Conservation (phyloP, 2,888 invertebrate species). For the Ichneumon xanthorius region DNA sequence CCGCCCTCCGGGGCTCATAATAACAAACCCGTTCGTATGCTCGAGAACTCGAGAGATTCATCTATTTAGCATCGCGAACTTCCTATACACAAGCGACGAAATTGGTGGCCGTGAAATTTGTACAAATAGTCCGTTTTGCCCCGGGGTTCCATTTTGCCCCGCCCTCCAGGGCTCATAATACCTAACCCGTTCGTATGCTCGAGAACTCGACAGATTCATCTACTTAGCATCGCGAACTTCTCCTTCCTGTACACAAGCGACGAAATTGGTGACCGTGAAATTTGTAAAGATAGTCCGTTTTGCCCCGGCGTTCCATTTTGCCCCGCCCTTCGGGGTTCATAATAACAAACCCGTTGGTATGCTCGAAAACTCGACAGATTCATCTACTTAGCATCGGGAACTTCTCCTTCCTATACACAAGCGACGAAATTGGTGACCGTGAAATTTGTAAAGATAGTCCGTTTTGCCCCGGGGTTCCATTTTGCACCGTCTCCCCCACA, state of each 20-base stretch:
- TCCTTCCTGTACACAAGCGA: too few species aligned
- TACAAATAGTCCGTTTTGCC: too few species aligned
- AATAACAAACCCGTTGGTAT: constrained; percentile 16
- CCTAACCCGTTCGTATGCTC: constrained; percentile 4
- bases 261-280: not conserved
- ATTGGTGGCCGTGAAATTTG: not conserved
- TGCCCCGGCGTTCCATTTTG: too few species aligned
- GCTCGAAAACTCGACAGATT: constrained; percentile 5
- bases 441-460: not conserved
- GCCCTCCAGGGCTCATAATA: not conserved
- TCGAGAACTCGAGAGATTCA: not conserved
- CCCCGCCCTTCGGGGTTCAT: not conserved
- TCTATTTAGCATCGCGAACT: constrained; percentile 33
- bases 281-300: too few species aligned
- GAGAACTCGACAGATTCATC: not conserved
- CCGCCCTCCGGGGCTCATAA: not conserved
- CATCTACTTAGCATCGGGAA: constrained; percentile 31
- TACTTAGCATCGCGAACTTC: constrained; percentile 34
- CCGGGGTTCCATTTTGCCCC: too few species aligned
- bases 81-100: too few species aligned
- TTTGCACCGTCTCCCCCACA: too few species aligned
- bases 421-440: constrained; percentile 52
- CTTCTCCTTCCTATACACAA: constrained; percentile 52
- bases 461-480: too few species aligned
- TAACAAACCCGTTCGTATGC: constrained; percentile 19